Evolutionary conservation across 2,797 vertebrate species (phyloP).

Genomic region (Macroramphosus scolopax): DNA sequence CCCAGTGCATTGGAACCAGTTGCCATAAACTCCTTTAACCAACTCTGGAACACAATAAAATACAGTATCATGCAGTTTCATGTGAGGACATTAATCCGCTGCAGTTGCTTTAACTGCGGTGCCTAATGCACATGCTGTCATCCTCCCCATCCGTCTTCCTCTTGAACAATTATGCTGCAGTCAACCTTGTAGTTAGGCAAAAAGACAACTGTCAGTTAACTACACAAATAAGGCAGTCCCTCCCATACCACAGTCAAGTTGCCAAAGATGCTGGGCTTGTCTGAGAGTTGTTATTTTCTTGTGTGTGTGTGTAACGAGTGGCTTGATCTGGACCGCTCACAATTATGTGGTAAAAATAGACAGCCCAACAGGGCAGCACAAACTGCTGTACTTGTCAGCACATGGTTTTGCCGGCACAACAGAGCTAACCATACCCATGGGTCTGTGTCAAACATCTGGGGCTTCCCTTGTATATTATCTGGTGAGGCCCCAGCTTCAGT

Average conservation of each 20-base stretch:
- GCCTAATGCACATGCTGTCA: conserved; percentile 73
- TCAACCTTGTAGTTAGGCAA: conserved; percentile 78
- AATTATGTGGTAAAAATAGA: conserved; percentile 81
- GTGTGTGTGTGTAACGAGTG: conserved; percentile 63
- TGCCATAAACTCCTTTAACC: conserved; percentile 55
- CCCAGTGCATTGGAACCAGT: conserved; percentile 45
- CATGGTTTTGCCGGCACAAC: conserved; percentile 66
- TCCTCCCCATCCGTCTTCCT: conserved; percentile 56
- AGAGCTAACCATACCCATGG: conserved; percentile 44
- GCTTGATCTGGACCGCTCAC: conserved; percentile 74
- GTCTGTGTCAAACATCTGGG: conserved; percentile 63
- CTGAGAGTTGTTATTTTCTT: conserved; percentile 71
- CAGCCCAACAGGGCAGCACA: conserved; percentile 60
- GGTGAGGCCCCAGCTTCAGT: conserved; percentile 44
- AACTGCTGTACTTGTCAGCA: conserved; percentile 71
- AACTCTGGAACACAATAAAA: conserved; percentile 40
- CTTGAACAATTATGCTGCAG: conserved; percentile 74
- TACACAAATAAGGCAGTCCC: conserved; percentile 79
- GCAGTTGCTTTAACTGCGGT: conserved; percentile 55
- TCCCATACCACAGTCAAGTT: conserved; percentile 77
- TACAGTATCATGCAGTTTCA: conserved; percentile 59
- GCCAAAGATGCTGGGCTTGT: conserved; percentile 76
- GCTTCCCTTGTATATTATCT: conserved; percentile 61
- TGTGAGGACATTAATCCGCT: conserved; percentile 56
- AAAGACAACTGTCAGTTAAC: conserved; percentile 79